Evolutionary conservation across 2,888 invertebrate genomes (phyloP), one percentile per base, ranked within the genome.

Genomic region (Acanthosepion pharaonis): DNA sequence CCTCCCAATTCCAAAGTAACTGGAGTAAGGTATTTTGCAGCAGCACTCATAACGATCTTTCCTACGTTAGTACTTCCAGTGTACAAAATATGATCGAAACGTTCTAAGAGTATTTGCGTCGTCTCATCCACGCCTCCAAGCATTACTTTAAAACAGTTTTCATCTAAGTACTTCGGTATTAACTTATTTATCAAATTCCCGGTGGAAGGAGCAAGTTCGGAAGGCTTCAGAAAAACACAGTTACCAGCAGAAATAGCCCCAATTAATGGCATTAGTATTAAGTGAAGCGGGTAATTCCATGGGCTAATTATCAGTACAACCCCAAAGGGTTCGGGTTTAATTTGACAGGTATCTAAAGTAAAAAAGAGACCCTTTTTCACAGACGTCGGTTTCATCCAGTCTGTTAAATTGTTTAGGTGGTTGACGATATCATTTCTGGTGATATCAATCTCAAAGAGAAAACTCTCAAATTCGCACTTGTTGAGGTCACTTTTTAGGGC

Each of bases 11-110:
- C 99, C 95, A 99, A 97, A 0, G 99, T 99, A 94, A 98, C 98
- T 1, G 99, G 99, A 0, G 99, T 99, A 94, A 99, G 98, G 97
- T 98, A 97, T 97, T 99, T 98, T 95, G 99, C 98, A 3, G 99
- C 99, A 0, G 99, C 99, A 94, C 98, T 98, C 97, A 99, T 98
- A 4, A 99, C 98, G 94, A 99, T 98, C 97, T 98, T 98, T 64
- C 99, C 99, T 33, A 99, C 98, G 94, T 97, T 97, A 0, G 98
- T 98, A 94, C 99, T 98, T 48, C 98, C 99, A 0, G 99, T 99
- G 97, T 98, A 99, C 98, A 99, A 99, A 96, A 99, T 99, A 97
- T 99, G 99, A 98, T 99, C 99, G 97, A 99, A 99, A 97, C 98
- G 98, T 97, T 99, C 97, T 96, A 98, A 98, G 55, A 99, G 97